Evolutionary conservation across 2,113 vertebrate genomes (phyloP).

Genomic region (Ceyx cyanopectus): DNA sequence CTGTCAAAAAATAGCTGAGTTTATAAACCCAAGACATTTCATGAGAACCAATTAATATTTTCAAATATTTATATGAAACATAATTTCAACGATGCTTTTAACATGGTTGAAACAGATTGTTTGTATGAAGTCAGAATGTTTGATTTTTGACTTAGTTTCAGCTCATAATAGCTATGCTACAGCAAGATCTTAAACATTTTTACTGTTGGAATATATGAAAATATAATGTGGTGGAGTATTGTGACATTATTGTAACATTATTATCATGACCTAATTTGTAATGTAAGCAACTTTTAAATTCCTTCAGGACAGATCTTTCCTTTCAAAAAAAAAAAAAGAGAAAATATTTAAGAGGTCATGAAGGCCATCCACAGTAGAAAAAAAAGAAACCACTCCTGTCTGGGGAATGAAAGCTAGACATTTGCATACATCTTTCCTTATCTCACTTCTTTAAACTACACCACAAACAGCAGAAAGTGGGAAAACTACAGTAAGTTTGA

Average conservation of each 20-base stretch:
- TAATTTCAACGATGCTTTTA: conserved; percentile 25
- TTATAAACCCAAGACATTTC: neutral
- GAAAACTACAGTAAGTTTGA: neutral
- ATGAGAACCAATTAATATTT: conserved; percentile 45
- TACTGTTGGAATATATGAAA: conserved; percentile 3
- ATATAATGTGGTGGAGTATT: neutral
- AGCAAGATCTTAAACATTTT: conserved; percentile 26
- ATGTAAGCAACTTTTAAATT: neutral
- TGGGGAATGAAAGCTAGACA: neutral
- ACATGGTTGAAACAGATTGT: conserved; percentile 46
- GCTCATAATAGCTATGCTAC: neutral
- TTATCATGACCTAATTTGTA: neutral
- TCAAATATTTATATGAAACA: conserved; percentile 37
- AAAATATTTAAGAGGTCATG: neutral
- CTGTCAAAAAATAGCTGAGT: conserved; percentile 11
- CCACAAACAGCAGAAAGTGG: neutral
- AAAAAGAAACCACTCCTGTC: neutral
- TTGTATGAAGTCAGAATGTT: conserved; percentile 44
- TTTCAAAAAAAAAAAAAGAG: neutral
- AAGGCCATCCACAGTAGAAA: neutral
- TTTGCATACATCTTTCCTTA: neutral
- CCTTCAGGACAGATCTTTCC: neutral
- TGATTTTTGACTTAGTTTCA: conserved; percentile 51
- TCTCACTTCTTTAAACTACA: neutral
- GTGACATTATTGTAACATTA: neutral